phyloP scores from a whole-genome alignment of 2,113 vertebrate genomes.

The Hucho hucho region DNA sequence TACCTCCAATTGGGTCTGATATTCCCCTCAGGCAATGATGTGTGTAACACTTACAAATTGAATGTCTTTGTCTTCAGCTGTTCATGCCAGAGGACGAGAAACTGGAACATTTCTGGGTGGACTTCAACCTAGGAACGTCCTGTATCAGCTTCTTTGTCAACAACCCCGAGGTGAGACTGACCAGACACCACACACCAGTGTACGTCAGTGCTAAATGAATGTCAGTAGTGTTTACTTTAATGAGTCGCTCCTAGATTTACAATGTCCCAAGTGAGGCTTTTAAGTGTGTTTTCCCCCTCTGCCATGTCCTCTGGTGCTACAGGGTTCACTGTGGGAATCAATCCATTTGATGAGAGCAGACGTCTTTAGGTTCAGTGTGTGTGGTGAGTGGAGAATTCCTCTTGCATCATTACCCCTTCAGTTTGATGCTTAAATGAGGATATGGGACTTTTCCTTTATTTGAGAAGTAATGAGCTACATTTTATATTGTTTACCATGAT shows the following conservation, averaged over 20 bases:
- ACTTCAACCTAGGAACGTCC: conserved; percentile 84
- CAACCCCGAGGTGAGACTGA: conserved; percentile 72
- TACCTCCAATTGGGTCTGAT: neutral
- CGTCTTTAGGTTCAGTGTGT: conserved; percentile 68
- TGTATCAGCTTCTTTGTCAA: conserved; percentile 88
- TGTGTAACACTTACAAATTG: neutral
- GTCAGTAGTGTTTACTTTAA: neutral
- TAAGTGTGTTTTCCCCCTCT: neutral
- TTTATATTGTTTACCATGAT: too few species aligned
- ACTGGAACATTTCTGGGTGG: conserved; percentile 89
- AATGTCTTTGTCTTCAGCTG: conserved; percentile 66
- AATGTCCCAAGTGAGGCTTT: neutral
- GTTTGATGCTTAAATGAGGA: neutral
- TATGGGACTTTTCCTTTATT: neutral
- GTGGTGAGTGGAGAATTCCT: conserved; percentile 59
- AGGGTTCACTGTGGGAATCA: conserved; percentile 84
- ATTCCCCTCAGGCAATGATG: neutral
- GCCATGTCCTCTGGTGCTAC: neutral
- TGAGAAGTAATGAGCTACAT: neutral
- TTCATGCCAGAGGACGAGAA: conserved; percentile 83
- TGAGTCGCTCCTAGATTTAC: neutral
- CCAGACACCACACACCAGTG: neutral
- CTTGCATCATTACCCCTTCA: neutral
- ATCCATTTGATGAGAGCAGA: conserved; percentile 75
- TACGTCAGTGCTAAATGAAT: neutral